These are phyloP conservation scores for Cerastis leucographa DNA, from an alignment of 2,888 invertebrate species.

Conservation along the genomic window DNA sequence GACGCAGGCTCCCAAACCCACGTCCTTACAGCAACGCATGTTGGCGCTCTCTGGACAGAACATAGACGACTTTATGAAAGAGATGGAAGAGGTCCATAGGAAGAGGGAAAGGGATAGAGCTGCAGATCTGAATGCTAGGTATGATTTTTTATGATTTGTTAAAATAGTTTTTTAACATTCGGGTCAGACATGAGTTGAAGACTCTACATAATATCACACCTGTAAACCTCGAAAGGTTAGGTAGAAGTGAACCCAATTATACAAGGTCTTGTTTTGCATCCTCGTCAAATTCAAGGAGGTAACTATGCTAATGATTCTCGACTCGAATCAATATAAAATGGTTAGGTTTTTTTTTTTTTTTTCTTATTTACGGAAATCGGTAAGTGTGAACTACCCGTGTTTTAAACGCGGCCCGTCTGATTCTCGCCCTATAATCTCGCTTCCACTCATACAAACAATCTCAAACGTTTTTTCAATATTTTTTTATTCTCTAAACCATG, in stretches of 20 bases:
- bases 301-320: no score
- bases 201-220: not conserved
- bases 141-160: not conserved
- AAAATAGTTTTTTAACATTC: not conserved
- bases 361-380: no score
- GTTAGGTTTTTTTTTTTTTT: no score
- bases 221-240: not conserved
- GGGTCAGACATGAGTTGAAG: not conserved
- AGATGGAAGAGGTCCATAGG: constrained; percentile 96
- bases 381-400: no score
- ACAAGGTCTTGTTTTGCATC: no score
- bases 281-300: no score
- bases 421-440: no score
- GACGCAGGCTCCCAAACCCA: constrained; percentile 94
- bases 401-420: no score
- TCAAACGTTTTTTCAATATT: no score
- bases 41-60: constrained; percentile 97
- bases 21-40: constrained; percentile 96
- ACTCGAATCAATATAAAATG: no score
- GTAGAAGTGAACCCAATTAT: not conserved
- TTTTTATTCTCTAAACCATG: no score
- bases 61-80: constrained; percentile 97
- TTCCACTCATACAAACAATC: no score
- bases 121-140: constrained; percentile 91
- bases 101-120: constrained; percentile 93